These are phyloP conservation scores for Malaclemys terrapin DNA, from an alignment of 2,113 vertebrate genomes.

Conservation along the genomic window DNA sequence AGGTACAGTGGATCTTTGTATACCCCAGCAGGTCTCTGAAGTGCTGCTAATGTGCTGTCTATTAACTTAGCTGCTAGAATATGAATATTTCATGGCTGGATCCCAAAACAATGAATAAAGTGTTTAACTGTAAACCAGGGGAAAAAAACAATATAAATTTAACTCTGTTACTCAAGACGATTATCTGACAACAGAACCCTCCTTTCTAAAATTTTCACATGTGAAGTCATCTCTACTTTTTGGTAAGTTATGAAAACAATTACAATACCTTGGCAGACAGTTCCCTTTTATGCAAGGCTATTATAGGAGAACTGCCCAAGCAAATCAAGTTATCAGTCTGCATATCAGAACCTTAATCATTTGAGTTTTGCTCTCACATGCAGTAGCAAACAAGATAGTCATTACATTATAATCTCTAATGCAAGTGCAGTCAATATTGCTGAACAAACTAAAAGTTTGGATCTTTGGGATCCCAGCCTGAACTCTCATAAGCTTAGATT, in stretches of 20 bases:
- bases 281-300: not conserved
- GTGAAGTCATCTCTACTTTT: not conserved
- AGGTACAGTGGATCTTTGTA: not conserved
- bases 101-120: constrained; percentile 10
- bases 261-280: not conserved
- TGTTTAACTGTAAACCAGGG: not conserved
- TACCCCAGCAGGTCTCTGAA: not conserved
- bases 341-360: not conserved
- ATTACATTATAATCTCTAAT: not conserved
- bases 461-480: not conserved
- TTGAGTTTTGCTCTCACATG: not conserved
- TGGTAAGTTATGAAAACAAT: not conserved
- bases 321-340: not conserved
- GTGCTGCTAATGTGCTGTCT: not conserved
- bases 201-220: not conserved
- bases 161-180: not conserved
- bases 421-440: not conserved
- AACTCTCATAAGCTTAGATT: not conserved
- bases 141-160: not conserved
- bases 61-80: constrained; percentile 16
- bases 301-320: constrained; percentile 3
- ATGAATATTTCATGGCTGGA: not conserved
- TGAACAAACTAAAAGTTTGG: not conserved
- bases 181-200: not conserved
- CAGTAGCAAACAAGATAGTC: not conserved